A percentile compares a stretch with the other conserved stretches of the same genome.
Conservation (phyloP, 2,888 invertebrate genomes). For the Sarcophaga rosellei region DNA sequence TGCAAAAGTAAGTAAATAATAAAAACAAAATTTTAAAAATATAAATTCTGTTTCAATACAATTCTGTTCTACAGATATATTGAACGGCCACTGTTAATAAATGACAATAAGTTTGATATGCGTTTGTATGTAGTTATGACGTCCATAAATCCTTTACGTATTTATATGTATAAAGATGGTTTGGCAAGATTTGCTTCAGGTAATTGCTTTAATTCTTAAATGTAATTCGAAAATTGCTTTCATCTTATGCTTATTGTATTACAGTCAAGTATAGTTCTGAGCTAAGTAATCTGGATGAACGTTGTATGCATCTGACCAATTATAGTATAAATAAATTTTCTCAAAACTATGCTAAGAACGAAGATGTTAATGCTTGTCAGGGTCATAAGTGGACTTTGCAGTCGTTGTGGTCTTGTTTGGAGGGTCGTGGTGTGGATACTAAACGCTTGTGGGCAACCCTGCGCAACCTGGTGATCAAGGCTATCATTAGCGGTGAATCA, state of each 20-base stretch:
- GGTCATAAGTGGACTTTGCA: conserved; percentile 95
- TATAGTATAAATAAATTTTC: conserved; percentile 95
- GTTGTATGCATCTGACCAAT: conserved; percentile 96
- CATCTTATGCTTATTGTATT: conserved; percentile 14
- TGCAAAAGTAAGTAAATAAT: conserved; percentile 85
- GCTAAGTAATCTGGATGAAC: conserved; percentile 88
- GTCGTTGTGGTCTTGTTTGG: conserved; percentile 85
- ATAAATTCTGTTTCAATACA: no score
- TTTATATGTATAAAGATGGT: conserved; percentile 98
- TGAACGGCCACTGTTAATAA: conserved; percentile 92
- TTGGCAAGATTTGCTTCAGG: conserved; percentile 97
- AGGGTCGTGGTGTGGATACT: conserved; percentile 88
- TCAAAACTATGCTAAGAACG: conserved; percentile 92
- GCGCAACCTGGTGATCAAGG: conserved; percentile 95
- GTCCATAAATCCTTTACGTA: conserved; percentile 94
- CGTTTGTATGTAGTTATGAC: conserved; percentile 97
- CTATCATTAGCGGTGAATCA: conserved; percentile 93
- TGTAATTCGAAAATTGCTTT: background rate
- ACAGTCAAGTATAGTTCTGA: conserved; percentile 92
- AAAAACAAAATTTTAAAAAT: background rate
- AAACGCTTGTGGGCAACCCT: conserved; percentile 90
- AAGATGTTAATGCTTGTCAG: conserved; percentile 93
- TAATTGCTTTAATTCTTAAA: conserved; percentile 76
- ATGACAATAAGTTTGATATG: conserved; percentile 98
- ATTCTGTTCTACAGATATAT: conserved; percentile 83